A percentile compares a stretch with the other conserved stretches of the same genome.
These are phyloP conservation scores for Lepilemur ruficaudatus DNA, from an alignment of 2,797 vertebrate genomes.

Conservation along the genomic window DNA sequence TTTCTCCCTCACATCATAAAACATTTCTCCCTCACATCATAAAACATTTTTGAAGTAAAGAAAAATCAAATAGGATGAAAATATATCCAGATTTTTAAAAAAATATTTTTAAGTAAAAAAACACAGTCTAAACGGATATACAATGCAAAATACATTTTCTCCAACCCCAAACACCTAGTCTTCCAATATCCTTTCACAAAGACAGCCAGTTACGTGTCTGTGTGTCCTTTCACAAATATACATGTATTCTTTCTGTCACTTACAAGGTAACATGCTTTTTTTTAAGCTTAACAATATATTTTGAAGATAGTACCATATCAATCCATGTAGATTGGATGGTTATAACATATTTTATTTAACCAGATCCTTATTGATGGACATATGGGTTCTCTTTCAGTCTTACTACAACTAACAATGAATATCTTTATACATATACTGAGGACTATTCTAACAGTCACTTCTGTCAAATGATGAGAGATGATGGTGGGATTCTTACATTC, in stretches of 20 bases:
- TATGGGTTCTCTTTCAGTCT: not conserved
- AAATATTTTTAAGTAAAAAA: not conserved
- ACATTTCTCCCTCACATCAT: not conserved
- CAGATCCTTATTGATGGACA: not conserved
- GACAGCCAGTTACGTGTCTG: not conserved
- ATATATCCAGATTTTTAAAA: not conserved
- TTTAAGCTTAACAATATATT: too few relatives aligned
- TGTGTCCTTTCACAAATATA: not conserved
- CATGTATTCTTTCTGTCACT: not conserved
- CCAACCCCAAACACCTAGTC: not conserved
- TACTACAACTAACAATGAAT: not conserved
- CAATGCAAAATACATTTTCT: not conserved
- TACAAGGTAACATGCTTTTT: not conserved
- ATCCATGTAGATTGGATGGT: not conserved
- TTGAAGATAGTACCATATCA: not conserved
- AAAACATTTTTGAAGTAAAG: not conserved
- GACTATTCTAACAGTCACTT: not conserved
- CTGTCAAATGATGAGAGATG: not conserved
- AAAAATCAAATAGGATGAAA: conserved; percentile 18
- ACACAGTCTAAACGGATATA: not conserved
- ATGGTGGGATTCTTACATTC: not conserved
- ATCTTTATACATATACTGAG: not conserved
- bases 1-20: conserved; percentile 38
- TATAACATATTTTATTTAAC: not conserved
- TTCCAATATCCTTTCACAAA: not conserved